A percentile compares a stretch with the other conserved stretches of the same genome.
Conservation (phyloP, 2,888 invertebrate genomes). For the Drosophila dives region DNA sequence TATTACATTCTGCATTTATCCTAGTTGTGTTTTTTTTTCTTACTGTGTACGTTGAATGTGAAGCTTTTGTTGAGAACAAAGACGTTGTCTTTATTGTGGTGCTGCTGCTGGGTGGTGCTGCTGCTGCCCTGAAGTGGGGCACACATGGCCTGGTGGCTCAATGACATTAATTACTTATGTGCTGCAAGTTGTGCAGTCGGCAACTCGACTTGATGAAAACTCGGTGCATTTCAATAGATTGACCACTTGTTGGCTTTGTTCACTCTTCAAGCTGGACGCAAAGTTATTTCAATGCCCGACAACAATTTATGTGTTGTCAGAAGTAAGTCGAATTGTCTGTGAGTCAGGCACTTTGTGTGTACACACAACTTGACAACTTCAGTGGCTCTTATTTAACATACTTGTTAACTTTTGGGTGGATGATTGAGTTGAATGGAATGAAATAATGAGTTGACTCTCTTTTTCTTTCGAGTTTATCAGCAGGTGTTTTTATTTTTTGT, state of each 20-base stretch:
- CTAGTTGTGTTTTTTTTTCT: not conserved
- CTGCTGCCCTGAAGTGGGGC: conserved; percentile 50
- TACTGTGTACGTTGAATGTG: not conserved
- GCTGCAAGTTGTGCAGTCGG: conserved; percentile 3
- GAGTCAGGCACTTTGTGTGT: conserved; percentile 22
- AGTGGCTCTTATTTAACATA: conserved; percentile 6
- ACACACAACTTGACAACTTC: conserved; percentile 16
- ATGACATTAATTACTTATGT: conserved; percentile 51
- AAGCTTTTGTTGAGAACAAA: conserved; percentile 29
- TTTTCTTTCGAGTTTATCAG: not conserved
- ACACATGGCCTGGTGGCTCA: conserved; percentile 40
- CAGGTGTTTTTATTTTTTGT: conserved; percentile 17
- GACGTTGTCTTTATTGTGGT: conserved; percentile 24
- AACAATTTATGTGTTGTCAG: conserved; percentile 5
- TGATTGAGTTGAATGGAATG: conserved; percentile 5
- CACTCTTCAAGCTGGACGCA: conserved; percentile 2
- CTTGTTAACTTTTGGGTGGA: not conserved
- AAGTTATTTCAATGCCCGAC: conserved; percentile 9
- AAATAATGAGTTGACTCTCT: not conserved
- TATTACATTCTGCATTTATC: not conserved
- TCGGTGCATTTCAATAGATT: conserved; percentile 22
- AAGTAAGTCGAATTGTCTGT: conserved; percentile 18
- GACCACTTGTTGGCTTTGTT: conserved; percentile 31
- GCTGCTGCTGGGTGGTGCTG: conserved; percentile 7
- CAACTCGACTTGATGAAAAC: conserved; percentile 8